A percentile compares a stretch with the other conserved stretches of the same genome.
Conservation (phyloP, 1,140 invertebrate species). For the Laupala kohalensis region DNA sequence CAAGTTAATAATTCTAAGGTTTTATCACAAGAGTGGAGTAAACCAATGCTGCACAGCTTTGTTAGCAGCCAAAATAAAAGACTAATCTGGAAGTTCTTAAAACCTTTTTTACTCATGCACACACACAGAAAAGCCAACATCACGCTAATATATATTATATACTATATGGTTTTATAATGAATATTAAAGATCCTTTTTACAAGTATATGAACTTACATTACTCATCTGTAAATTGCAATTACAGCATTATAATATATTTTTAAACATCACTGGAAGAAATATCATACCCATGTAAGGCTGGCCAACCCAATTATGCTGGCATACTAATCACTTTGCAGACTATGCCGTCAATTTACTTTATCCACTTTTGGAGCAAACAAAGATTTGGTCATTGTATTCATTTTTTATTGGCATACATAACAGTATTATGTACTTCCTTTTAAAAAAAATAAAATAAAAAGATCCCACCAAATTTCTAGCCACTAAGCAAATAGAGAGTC, state of each 20-base stretch:
- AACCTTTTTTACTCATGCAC: neutral
- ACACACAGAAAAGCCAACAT: constrained; percentile 7
- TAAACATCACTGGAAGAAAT: constrained; percentile 16
- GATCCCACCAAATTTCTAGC: constrained; percentile 1
- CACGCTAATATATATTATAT: neutral
- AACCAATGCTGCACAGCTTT: neutral
- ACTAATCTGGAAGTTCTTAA: neutral
- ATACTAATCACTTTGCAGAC: neutral
- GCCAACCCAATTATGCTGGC: neutral
- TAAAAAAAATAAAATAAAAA: no score
- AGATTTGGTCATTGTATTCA: constrained; percentile 4
- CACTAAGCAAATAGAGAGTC: constrained; percentile 7
- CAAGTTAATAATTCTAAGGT: neutral
- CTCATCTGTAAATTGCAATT: neutral
- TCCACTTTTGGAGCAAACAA: constrained; percentile 3
- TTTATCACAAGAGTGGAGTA: neutral
- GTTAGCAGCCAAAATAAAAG: neutral
- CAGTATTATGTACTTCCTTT: neutral
- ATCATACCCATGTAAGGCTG: constrained; percentile 12
- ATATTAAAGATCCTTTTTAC: neutral
- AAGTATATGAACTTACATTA: neutral
- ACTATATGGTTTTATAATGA: neutral
- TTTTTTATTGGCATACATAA: neutral
- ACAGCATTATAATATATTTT: constrained; percentile 4
- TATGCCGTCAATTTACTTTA: neutral